Evolutionary conservation across 2,888 invertebrate species (phyloP), one percentile per base, ranked within the genome.

Genomic region (Anodontia alba): DNA sequence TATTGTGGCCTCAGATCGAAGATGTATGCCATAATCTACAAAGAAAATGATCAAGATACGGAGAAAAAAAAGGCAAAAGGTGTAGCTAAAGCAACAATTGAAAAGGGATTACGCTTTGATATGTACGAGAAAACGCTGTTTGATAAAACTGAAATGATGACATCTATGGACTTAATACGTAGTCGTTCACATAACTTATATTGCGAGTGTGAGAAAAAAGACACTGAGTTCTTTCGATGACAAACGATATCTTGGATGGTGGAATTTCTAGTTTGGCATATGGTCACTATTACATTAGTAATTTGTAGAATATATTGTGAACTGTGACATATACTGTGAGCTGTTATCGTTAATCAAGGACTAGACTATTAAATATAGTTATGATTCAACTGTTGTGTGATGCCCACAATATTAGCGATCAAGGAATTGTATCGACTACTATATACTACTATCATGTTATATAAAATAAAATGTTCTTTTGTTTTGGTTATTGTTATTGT

Each of bases 1-100:
- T 86, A 90, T 72, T 86, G 91, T 23, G 91, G 90, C 71, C 85
- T 71, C 73, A 87, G 88, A n/a, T 62, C 66, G 7, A 77, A 81
- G 62, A 73, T 80, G 74, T 79, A 83, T 33, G n/a, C n/a, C n/a
- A n/a, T n/a, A n/a, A 49, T 70, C 29, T 67, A 67, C 51, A 23
- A 23, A 15, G 43, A 26, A 29, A 42, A 66, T 26, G 23, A 46
- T 17, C 29, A 62, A 42, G 66, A 74, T 31, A 69, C 72, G 15
- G n/a, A n/a, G n/a, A 12, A 2, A 1, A 73, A 84, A 51, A 36
- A 43, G 3, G 79, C 81, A 38, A 84, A 81, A 67, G 81, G 78
- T 20, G 72, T 81, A 49, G 54, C 77, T 10, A 78, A 66, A 69
- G 57, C 71, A n/a, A 70, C 73, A 12, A 69, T 84, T 15, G 81